Base-by-base conservation (phyloP, 2,888 invertebrate species). In the Heliconius aoede region DNA sequence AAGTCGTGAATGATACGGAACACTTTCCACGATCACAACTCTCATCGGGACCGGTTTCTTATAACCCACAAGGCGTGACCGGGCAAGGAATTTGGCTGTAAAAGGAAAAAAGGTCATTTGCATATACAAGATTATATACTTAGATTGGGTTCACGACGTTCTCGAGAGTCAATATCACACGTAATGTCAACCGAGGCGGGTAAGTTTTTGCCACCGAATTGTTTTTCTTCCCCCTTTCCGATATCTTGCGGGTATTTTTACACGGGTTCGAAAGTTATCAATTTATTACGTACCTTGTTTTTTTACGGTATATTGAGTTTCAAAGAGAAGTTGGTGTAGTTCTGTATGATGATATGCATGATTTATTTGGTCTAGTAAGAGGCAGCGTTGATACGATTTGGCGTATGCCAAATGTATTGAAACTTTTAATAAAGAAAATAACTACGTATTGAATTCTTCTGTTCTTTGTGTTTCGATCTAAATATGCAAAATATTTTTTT, bases 51-150 rank as follows among this genome's bases (percentile, higher is more conserved):
- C 65, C 65, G 36, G 65, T 36, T 87, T 90, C 87, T 89, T 90
- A 89, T 88, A 87, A 88, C 86, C 86, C 86, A 82, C 85, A 86
- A 88, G 88, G 88, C 90, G 90, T 90, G 90, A 90, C 89, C 87
- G 89, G 87, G 88, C 85, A 88, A 88, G 80, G 88, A 89, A 89
- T 91, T 89, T 84, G 86, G 85, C 87, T 88, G 88, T 88, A 87
- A 87, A 88, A 88, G 88, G 86, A 87, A 86, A n/a, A 87, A 86
- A 87, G 87, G 86, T 87, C 86, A 90, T 92, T 91, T 91, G 88
- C 91, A 91, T 92, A 90, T 88, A 90, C 89, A 88, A 88, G 89
- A 89, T 90, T 90, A 89, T 90, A 89, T 90, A 88, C 89, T 89
- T 88, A 88, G 87, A 88, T 90, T 88, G 87, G 87, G 85, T 84